Percentiles rank a stretch among this genome's conserved stretches.
Evolutionary conservation across 2,888 invertebrate species (phyloP).

Genomic region (Drosophila paranaensis): DNA sequence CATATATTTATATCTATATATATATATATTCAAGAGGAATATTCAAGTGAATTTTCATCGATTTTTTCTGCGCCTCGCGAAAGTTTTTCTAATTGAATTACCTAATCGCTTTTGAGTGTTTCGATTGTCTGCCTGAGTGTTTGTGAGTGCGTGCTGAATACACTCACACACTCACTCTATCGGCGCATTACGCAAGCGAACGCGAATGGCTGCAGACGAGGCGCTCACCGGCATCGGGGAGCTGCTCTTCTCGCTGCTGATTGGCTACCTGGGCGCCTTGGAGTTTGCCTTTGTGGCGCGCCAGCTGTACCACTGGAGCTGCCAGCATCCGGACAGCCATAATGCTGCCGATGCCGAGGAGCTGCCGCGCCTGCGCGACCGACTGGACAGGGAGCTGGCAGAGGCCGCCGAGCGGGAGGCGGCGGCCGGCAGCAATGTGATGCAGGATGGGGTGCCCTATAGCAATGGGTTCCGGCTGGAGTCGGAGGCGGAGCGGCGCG

Average conservation of each 20-base stretch:
- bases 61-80: conserved; percentile 25
- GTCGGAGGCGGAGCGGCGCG: conserved; percentile 61
- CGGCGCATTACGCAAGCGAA: conserved; percentile 69
- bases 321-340: conserved; percentile 65
- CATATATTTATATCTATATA: neutral
- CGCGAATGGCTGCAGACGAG: conserved; percentile 69
- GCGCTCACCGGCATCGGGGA: conserved; percentile 88
- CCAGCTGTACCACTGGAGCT: conserved; percentile 83
- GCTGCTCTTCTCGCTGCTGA: conserved; percentile 89
- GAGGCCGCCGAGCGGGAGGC: conserved; percentile 71
- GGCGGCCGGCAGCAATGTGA: conserved; percentile 67
- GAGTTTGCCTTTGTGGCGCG: conserved; percentile 86
- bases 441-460: conserved; percentile 84
- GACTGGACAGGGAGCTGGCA: conserved; percentile 69
- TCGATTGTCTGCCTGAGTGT: conserved; percentile 25
- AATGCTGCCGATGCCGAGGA: conserved; percentile 66
- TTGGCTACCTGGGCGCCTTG: conserved; percentile 90
- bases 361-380: conserved; percentile 77
- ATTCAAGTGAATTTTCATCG: conserved; percentile 14
- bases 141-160: conserved; percentile 70
- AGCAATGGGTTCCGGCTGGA: conserved; percentile 82
- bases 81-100: conserved; percentile 70
- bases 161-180: conserved; percentile 37
- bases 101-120: conserved; percentile 65
- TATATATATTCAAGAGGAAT: neutral